Evolutionary conservation across 2,888 invertebrate genomes (phyloP).

Genomic region (Acanthosoma haemorrhoidale): DNA sequence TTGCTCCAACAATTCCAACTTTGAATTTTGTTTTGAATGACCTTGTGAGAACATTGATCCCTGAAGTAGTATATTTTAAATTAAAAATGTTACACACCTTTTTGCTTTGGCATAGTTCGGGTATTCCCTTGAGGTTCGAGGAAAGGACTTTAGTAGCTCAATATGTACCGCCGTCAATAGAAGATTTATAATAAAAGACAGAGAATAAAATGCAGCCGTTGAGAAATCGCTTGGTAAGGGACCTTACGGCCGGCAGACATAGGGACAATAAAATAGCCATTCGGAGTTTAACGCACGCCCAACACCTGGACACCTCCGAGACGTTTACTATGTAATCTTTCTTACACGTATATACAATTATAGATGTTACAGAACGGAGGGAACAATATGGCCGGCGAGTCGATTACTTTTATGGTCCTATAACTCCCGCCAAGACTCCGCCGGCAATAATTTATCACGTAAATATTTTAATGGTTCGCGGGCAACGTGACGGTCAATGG

Average conservation of each 20-base stretch:
- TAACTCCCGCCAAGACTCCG: slow-evolving; percentile 1
- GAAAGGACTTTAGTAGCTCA: too few species aligned
- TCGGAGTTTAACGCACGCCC: background rate
- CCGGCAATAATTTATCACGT: slow-evolving; percentile 25
- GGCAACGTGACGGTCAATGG: background rate
- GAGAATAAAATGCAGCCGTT: background rate
- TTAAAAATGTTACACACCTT: too few species aligned
- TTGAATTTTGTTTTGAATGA: too few species aligned
- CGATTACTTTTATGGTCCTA: slow-evolving; percentile 25
- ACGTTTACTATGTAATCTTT: slow-evolving; percentile 29
- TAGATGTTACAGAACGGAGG: background rate
- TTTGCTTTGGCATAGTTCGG: too few species aligned
- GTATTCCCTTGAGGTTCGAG: too few species aligned
- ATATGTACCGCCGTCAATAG: too few species aligned
- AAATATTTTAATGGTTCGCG: slow-evolving; percentile 23
- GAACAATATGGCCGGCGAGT: background rate
- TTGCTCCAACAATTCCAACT: too few species aligned
- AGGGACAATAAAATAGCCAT: slow-evolving; percentile 12
- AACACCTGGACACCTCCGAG: background rate
- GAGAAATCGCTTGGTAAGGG: slow-evolving; percentile 12
- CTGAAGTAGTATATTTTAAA: too few species aligned
- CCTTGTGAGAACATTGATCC: too few species aligned
- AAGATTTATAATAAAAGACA: slow-evolving; percentile 19
- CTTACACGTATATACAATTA: slow-evolving; percentile 27
- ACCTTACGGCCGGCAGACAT: background rate